phyloP scores from a whole-genome alignment of 2,888 invertebrate species.

The Drosophila nigricruria region DNA sequence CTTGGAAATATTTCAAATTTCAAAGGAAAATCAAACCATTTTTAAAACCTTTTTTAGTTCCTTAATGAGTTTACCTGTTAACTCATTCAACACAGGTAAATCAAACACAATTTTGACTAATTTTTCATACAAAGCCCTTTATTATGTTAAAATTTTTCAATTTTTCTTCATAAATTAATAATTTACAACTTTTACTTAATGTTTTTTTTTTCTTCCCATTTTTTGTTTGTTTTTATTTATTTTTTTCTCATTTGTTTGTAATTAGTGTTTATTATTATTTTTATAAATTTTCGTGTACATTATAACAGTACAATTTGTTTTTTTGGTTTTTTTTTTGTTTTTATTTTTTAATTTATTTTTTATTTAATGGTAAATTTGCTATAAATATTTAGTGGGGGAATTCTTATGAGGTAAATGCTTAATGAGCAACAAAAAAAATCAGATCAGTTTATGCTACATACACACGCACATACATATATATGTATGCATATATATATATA shows the following conservation, averaged over 20 bases:
- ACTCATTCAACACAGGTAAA: neutral
- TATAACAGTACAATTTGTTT: slow-evolving; percentile 75
- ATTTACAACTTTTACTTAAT: slow-evolving; percentile 70
- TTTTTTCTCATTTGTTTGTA: slow-evolving; percentile 26
- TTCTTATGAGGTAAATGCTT: slow-evolving; percentile 78
- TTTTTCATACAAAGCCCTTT: slow-evolving; percentile 81
- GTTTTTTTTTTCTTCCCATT: slow-evolving; percentile 33
- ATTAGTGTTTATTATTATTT: slow-evolving; percentile 26
- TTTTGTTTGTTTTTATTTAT: slow-evolving; percentile 23
- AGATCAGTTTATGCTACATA: slow-evolving; percentile 74
- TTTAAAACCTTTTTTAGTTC: no score
- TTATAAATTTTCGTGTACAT: slow-evolving; percentile 62
- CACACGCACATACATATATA: slow-evolving; percentile 11
- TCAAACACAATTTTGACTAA: neutral
- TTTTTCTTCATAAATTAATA: slow-evolving; percentile 72
- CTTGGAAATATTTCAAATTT: no score
- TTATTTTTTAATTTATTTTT: slow-evolving; percentile 11
- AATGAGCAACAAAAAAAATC: slow-evolving; percentile 77
- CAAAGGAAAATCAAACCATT: no score
- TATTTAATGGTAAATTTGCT: slow-evolving; percentile 77
- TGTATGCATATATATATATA: neutral
- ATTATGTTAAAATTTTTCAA: slow-evolving; percentile 78
- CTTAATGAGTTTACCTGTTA: no score
- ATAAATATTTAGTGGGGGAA: slow-evolving; percentile 73
- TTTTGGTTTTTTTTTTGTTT: neutral